Percentiles rank a stretch among this genome's conserved stretches.
Conservation (phyloP, 2,113 vertebrate genomes). For the Fulmarus glacialis region DNA sequence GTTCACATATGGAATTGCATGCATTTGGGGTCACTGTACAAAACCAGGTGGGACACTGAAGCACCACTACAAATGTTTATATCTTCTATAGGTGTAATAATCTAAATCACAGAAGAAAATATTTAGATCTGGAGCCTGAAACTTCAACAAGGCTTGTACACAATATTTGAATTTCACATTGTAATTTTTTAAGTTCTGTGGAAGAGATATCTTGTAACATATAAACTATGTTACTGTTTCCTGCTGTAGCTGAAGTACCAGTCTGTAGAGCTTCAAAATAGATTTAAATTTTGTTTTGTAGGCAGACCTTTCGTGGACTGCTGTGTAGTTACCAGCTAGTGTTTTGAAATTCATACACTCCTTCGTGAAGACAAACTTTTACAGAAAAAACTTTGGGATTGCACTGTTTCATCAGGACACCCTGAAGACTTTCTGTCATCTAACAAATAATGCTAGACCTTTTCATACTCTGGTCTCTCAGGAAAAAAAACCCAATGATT, state of each 20-base stretch:
- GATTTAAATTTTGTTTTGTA: neutral
- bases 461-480: neutral
- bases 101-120: neutral
- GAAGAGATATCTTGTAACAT: neutral
- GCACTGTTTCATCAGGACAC: neutral
- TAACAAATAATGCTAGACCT: neutral
- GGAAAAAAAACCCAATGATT: rapidly evolving
- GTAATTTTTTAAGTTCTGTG: neutral
- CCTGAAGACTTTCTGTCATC: neutral
- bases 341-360: neutral
- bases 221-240: neutral
- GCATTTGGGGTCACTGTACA: neutral
- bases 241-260: neutral
- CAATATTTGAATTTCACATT: neutral
- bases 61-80: neutral
- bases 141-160: neutral
- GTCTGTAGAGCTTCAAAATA: neutral
- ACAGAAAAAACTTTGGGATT: neutral
- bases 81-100: neutral
- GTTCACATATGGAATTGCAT: neutral
- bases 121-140: neutral
- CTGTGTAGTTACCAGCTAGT: neutral
- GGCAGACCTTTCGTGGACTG: neutral
- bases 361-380: neutral
- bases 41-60: neutral